Evolutionary conservation across 2,888 invertebrate species (phyloP), one percentile per base, ranked within the genome.

Genomic region (Drosophila ochracea): DNA sequence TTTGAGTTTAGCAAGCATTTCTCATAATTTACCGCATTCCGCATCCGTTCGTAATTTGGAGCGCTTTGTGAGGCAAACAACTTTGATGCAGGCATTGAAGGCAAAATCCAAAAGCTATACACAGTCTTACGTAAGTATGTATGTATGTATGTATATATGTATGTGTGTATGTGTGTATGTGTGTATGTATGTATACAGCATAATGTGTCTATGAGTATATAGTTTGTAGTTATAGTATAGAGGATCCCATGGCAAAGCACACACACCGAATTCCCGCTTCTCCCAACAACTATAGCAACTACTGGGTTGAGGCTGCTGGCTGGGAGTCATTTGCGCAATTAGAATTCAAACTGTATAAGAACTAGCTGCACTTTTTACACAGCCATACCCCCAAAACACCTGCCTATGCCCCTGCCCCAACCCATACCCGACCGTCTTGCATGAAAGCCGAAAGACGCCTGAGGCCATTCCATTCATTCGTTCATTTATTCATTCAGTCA

Each of bases 341-440:
- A 81, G 73, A 66, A 82, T 77, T 82, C 81, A 76, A 76, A 68
- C 76, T 71, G 73, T 73, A 73, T 69, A 64, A 73, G 78, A 80
- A 78, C 81, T 69, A 78, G 76, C 71, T 76, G 81, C 69, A 66
- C 76, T 76, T 81, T 81, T 81, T 72, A 74, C 66, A 62, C 55
- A 65, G 43, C 54, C 76, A 64, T 35, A 62, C 55, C 53, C 25
- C 54, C 10, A 33, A 16, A 43, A 19, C 37, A 13, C 30, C 43
- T 43, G 19, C 58, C 33, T 21, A 28, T n/a, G 57, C 58, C 37
- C 28, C 43, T 25, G 57, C 37, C 7, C 28, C 11, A 21, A 21
- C 53, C 9, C 68, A 53, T 52, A 11, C 35, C 50, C 57, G 62
- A 58, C 52, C 67, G 47, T 59, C 65, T 75, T 54, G 74, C 78